Evolutionary conservation across 2,797 vertebrate genomes (phyloP), one percentile per base, ranked within the genome.

Genomic region (Anas bernieri): DNA sequence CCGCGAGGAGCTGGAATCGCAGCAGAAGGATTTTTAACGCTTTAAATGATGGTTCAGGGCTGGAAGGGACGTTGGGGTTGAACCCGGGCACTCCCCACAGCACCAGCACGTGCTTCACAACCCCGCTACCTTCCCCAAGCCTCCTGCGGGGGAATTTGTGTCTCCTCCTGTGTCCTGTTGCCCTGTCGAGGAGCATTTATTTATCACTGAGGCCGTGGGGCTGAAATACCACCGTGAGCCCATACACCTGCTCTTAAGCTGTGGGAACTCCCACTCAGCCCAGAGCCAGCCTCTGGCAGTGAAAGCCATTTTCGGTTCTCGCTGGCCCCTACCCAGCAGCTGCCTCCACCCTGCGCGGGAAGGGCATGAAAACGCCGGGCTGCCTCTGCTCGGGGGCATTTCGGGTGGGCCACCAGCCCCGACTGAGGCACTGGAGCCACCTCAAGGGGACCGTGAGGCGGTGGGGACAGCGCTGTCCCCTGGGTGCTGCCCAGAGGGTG

Each of bases 21-120:
- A 35, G 61, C 90, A 64, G 90, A 43, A 62, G 77, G 87, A 66
- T 68, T 93, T 93, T 93, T 90, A 93, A 88, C 39, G 5, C 94
- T 95, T 94, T 88, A 72, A 61, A 46, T 20, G 80, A 64, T 43
- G 76, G 80, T 50, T 9, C 30, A 92, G 76, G 13, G 2, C 69
- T 28, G 70, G 77, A 59, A 56, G 18, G 33, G 58, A 61, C 18
- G 64, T 48, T 2, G 39, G 64, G 12, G 69, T 41, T 39, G 64
- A 86, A 77, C 30, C 77, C 73, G 70, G 62, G 18, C 62, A 17
- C 18, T 41, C 28, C 17, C 12, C 15, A 22, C 62, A 64, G 39
- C 3, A 21, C 10, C 12, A 64, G 62, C 4, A 25, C 0, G 12
- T 5, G 28, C 39, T 64, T 41, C 13, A 15, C 20, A 14, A 15